Percentiles rank a stretch among this genome's conserved stretches.
These are phyloP conservation scores for Metridium senile DNA, from an alignment of 92 coral and sea anemone species.

Conservation along the genomic window DNA sequence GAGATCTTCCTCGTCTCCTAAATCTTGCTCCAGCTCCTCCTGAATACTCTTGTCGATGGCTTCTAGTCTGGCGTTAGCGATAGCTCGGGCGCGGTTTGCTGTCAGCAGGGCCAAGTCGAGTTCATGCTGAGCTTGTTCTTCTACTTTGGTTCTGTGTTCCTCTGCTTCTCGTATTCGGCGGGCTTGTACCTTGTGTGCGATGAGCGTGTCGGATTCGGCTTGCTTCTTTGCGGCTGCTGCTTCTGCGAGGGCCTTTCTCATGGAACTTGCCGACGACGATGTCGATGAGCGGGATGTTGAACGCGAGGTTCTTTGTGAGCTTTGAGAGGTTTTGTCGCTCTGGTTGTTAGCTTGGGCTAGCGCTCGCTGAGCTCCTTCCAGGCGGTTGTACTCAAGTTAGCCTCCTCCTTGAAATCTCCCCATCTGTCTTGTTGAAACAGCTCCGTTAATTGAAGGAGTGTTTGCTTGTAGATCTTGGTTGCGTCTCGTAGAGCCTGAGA, in stretches of 20 bases:
- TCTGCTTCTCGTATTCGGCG: slow-evolving; percentile 51
- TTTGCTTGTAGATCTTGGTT: no score
- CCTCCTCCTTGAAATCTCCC: slow-evolving; percentile 31
- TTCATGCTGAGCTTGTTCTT: slow-evolving; percentile 37
- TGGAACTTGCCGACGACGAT: slow-evolving; percentile 31
- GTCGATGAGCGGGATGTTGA: slow-evolving; percentile 29
- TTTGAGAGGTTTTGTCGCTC: slow-evolving; percentile 4
- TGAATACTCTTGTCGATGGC: slow-evolving; percentile 44
- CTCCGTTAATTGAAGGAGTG: slow-evolving; percentile 3
- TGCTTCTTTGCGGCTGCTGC: slow-evolving; percentile 58
- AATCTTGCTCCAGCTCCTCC: slow-evolving; percentile 35
- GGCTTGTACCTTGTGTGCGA: slow-evolving; percentile 50
- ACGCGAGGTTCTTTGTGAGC: slow-evolving; percentile 22
- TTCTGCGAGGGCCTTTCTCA: slow-evolving; percentile 50
- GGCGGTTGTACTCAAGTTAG: neutral
- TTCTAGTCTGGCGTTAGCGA: slow-evolving; percentile 46
- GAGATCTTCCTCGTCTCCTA: slow-evolving; percentile 5
- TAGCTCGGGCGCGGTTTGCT: slow-evolving; percentile 42
- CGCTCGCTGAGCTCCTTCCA: neutral
- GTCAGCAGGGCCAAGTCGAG: slow-evolving; percentile 51
- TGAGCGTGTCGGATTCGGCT: slow-evolving; percentile 53
- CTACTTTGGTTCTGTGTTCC: slow-evolving; percentile 35
- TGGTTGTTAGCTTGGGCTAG: neutral
- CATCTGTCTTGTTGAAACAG: slow-evolving; percentile 42
- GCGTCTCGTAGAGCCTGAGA: no score